Evolutionary conservation across 2,797 vertebrate genomes (phyloP).

Genomic region (Chaetodon trifasciatus): DNA sequence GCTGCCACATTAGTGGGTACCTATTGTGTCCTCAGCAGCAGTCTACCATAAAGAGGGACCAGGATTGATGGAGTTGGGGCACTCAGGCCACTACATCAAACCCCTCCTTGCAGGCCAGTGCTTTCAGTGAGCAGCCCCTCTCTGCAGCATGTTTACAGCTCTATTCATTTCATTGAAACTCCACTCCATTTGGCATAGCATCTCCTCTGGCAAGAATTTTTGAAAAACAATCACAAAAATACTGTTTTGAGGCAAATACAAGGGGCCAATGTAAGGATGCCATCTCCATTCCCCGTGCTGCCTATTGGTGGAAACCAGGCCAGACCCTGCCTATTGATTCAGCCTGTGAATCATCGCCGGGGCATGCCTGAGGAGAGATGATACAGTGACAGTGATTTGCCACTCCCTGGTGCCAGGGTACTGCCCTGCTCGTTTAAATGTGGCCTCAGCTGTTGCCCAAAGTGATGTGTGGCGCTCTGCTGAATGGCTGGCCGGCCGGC

Average conservation of each 20-base stretch:
- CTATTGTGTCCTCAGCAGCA: slow-evolving; percentile 40
- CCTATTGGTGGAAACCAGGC: slow-evolving; percentile 41
- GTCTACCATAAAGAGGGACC: slow-evolving; percentile 25
- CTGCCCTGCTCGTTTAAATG: slow-evolving; percentile 57
- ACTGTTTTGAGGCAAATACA: slow-evolving; percentile 18
- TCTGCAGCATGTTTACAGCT: slow-evolving; percentile 36
- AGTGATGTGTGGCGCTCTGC: slow-evolving; percentile 58
- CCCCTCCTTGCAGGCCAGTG: slow-evolving; percentile 19
- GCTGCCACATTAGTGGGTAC: slow-evolving; percentile 25
- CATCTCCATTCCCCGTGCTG: background rate
- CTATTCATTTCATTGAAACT: slow-evolving; percentile 42
- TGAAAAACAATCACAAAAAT: slow-evolving; percentile 42
- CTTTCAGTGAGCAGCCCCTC: slow-evolving; percentile 27
- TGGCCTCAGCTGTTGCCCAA: slow-evolving; percentile 68
- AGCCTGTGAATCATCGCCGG: slow-evolving; percentile 53
- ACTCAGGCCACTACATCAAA: slow-evolving; percentile 43
- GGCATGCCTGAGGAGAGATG: slow-evolving; percentile 34
- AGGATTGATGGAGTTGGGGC: slow-evolving; percentile 53
- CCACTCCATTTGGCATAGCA: slow-evolving; percentile 28
- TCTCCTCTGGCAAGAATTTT: slow-evolving; percentile 31
- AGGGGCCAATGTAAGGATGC: slow-evolving; percentile 10
- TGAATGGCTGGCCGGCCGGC: slow-evolving; percentile 21
- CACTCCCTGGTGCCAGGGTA: slow-evolving; percentile 46
- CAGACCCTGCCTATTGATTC: slow-evolving; percentile 44
- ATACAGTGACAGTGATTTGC: slow-evolving; percentile 60